phyloP scores from a whole-genome alignment of 2,113 vertebrate genomes.

The Gavia stellata region DNA sequence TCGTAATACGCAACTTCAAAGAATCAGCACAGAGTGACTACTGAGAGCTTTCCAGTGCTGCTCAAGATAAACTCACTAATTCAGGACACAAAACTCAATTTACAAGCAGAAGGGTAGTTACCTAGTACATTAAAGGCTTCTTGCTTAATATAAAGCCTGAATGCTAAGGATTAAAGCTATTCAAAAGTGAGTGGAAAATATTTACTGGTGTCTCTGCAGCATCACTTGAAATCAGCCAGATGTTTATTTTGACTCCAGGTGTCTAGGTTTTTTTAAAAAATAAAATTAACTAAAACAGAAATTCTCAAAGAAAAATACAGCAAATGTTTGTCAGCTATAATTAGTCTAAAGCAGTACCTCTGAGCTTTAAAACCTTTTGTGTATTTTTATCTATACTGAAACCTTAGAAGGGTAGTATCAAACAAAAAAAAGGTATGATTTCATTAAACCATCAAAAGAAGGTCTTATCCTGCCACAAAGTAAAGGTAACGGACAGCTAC shows the following conservation, averaged over 20 bases:
- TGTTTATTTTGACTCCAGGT: neutral
- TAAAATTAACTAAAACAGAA: neutral
- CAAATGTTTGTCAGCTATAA: neutral
- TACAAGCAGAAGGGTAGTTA: neutral
- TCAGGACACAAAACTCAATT: neutral
- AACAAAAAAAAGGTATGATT: neutral
- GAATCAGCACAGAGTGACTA: neutral
- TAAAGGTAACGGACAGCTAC: neutral
- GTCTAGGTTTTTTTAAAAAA: neutral
- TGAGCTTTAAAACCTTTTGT: neutral
- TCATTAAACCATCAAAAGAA: neutral
- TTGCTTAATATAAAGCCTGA: neutral
- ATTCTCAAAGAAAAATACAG: neutral
- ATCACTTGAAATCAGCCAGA: neutral
- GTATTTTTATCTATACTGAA: neutral
- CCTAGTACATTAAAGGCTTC: neutral
- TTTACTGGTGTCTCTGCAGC: neutral
- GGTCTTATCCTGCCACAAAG: neutral
- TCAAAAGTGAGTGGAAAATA: neutral
- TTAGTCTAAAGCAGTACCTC: neutral
- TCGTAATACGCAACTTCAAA: neutral
- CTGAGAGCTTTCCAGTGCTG: neutral
- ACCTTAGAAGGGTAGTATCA: neutral
- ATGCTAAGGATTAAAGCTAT: neutral
- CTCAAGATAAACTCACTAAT: neutral